These are phyloP conservation scores for Platichthys stellatus DNA, from an alignment of 2,113 vertebrate genomes.

Conservation along the genomic window DNA sequence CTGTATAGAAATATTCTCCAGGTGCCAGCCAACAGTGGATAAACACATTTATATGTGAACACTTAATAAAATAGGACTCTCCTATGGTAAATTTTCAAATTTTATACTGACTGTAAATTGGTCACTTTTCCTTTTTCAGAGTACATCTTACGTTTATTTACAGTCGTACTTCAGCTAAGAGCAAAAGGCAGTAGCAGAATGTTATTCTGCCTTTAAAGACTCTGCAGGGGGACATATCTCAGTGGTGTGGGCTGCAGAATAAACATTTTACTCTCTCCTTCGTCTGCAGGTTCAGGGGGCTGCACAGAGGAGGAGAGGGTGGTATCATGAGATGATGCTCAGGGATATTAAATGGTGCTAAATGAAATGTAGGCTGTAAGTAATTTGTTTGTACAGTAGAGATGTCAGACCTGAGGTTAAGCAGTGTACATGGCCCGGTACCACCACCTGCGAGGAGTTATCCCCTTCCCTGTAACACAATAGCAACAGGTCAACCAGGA, in stretches of 20 bases:
- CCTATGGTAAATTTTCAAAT: slow-evolving; percentile 15
- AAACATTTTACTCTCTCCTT: slow-evolving; percentile 49
- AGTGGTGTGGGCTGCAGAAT: slow-evolving; percentile 46
- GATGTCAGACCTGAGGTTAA: slow-evolving; percentile 49
- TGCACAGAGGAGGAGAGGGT: slow-evolving; percentile 17
- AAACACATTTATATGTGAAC: slow-evolving; percentile 20
- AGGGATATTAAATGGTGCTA: slow-evolving; percentile 38
- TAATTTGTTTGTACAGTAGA: slow-evolving; percentile 56
- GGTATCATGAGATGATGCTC: slow-evolving; percentile 4
- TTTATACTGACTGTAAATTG: slow-evolving; percentile 8
- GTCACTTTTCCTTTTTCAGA: slow-evolving; percentile 7
- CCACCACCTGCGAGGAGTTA: slow-evolving; percentile 34
- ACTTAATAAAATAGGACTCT: slow-evolving; percentile 13
- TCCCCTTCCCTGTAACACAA: slow-evolving; percentile 32
- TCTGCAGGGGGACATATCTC: slow-evolving; percentile 53
- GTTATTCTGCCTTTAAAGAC: slow-evolving; percentile 54
- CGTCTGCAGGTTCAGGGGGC: slow-evolving; percentile 36
- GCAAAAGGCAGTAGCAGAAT: slow-evolving; percentile 27
- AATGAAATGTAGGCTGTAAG: slow-evolving; percentile 52
- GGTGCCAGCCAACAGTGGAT: slow-evolving; percentile 15
- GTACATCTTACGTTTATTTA: slow-evolving; percentile 38
- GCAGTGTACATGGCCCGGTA: slow-evolving; percentile 14
- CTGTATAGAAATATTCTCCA: slow-evolving; percentile 8
- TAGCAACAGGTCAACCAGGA: slow-evolving; percentile 44
- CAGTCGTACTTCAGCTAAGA: slow-evolving; percentile 17